phyloP scores from a whole-genome alignment of 1,140 invertebrate genomes.

The Bombus superbus region DNA sequence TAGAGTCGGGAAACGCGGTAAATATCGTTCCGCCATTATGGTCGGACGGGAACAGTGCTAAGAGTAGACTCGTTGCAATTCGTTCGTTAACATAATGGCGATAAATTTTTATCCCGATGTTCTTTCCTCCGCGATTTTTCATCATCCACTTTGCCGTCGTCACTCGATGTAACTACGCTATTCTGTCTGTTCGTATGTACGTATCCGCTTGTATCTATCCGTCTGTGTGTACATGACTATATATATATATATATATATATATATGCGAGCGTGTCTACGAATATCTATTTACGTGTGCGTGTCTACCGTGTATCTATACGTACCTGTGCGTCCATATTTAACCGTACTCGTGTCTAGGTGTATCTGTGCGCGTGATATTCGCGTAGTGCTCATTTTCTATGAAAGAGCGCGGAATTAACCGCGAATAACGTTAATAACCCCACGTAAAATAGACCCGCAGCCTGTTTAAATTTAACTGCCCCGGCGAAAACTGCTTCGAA shows the following conservation, averaged over 20 bases:
- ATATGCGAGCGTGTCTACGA: too few relatives aligned
- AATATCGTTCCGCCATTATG: conserved; percentile 3
- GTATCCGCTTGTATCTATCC: too few relatives aligned
- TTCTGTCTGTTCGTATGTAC: neutral
- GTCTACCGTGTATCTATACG: neutral
- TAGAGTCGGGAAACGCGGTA: neutral
- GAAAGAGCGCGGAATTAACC: conserved; percentile 52
- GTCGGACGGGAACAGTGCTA: too few relatives aligned
- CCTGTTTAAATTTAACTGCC: conserved; percentile 63
- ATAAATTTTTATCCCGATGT: conserved; percentile 25
- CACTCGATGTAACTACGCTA: neutral
- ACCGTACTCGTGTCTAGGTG: too few relatives aligned
- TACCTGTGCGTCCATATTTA: neutral
- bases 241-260: too few relatives aligned
- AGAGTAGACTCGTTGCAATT: neutral
- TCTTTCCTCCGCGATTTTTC: conserved; percentile 36
- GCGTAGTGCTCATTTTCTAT: conserved; percentile 26
- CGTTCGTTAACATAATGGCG: neutral
- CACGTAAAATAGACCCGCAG: conserved; percentile 48
- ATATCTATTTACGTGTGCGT: too few relatives aligned
- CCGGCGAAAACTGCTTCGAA: conserved; percentile 60
- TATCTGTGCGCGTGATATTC: neutral
- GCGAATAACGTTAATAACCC: conserved; percentile 65
- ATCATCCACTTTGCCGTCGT: neutral
- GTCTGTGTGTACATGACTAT: too few relatives aligned